These are phyloP conservation scores for Butorides virescens DNA, from an alignment of 2,113 vertebrate species.

Conservation along the genomic window DNA sequence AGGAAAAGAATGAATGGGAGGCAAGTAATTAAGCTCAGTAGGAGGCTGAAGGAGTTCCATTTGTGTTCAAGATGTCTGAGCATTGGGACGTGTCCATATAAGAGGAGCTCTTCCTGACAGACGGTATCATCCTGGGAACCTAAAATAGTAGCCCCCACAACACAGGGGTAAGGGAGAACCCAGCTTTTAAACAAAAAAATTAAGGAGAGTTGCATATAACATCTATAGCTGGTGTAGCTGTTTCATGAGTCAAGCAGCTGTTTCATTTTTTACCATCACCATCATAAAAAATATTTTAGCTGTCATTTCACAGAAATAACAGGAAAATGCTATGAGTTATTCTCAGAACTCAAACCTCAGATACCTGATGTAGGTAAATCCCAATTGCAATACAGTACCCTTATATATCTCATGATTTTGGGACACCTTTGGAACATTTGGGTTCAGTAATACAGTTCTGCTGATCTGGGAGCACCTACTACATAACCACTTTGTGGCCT, in stretches of 20 bases:
- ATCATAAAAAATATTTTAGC: neutral
- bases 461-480: neutral
- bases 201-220: neutral
- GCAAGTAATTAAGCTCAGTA: neutral
- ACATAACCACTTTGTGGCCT: neutral
- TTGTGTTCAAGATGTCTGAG: neutral
- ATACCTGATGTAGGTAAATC: neutral
- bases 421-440: neutral
- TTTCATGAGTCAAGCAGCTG: neutral
- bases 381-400: neutral
- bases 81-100: neutral
- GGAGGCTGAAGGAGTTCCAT: neutral
- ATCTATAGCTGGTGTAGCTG: neutral
- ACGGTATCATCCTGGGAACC: accelerated
- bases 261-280: neutral
- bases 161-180: neutral
- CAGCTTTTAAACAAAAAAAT: neutral
- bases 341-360: neutral
- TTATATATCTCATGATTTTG: neutral
- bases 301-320: neutral
- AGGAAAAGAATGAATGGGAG: neutral
- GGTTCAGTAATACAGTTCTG: neutral
- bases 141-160: neutral
- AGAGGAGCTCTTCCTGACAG: neutral
- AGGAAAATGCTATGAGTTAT: neutral